phyloP scores from a whole-genome alignment of 2,888 invertebrate genomes.

The Gastrophysa polygoni region DNA sequence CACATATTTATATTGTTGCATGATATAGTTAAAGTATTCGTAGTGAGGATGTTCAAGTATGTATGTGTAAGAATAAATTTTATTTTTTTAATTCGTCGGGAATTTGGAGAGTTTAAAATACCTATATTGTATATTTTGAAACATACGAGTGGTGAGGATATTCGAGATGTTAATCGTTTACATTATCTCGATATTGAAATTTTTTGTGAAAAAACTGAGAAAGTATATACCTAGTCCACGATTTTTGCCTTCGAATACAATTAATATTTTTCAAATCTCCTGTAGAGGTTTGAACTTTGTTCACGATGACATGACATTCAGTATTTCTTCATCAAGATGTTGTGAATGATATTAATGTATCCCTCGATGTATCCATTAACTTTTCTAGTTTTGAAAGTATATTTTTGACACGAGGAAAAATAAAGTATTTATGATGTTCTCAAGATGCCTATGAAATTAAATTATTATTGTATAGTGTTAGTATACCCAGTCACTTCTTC shows the following conservation, averaged over 20 bases:
- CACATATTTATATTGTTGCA: not conserved
- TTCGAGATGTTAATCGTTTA: not conserved
- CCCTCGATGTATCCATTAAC: too few species aligned
- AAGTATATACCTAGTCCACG: conserved; percentile 37
- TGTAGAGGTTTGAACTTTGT: conserved; percentile 8
- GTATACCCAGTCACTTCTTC: conserved; percentile 50
- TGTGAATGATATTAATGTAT: conserved; percentile 47
- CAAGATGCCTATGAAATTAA: conserved; percentile 53
- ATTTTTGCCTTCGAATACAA: conserved; percentile 52
- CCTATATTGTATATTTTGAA: not conserved
- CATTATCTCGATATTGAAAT: conserved; percentile 6
- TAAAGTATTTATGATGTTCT: conserved; percentile 55
- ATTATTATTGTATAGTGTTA: conserved; percentile 55
- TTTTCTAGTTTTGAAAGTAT: conserved; percentile 55
- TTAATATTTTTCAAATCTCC: conserved; percentile 45
- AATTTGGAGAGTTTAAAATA: not conserved
- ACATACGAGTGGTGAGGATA: too few species aligned
- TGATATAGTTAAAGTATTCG: not conserved
- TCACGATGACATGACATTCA: conserved; percentile 6
- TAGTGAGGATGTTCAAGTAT: not conserved
- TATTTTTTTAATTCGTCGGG: not conserved
- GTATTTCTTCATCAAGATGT: conserved; percentile 35
- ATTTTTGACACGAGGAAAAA: conserved; percentile 55
- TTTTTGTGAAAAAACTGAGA: not conserved
- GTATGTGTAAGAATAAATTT: not conserved